Conservation (phyloP, 2,113 vertebrate species). For the Podarcis cretensis region DNA sequence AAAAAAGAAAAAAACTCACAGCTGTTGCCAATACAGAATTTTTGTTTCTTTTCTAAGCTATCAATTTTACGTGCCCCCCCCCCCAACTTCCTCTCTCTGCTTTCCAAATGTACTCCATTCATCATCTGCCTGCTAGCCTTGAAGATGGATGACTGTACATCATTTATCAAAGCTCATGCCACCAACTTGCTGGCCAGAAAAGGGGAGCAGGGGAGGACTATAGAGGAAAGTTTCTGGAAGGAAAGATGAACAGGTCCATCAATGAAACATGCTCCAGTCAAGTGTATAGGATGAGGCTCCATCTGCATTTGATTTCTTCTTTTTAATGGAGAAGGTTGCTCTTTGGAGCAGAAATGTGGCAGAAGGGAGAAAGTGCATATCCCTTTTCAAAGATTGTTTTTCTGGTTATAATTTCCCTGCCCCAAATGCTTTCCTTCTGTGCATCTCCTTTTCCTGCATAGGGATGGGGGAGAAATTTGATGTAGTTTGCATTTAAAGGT, state of each 20-base stretch:
- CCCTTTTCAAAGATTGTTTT: not conserved
- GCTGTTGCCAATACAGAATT: not conserved
- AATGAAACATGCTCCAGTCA: not conserved
- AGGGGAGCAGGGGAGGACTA: conserved; percentile 33
- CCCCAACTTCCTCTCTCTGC: conserved; percentile 1
- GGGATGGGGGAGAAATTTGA: too few relatives aligned
- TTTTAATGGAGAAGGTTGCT: not conserved
- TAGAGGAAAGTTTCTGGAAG: conserved; percentile 2
- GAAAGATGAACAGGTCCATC: not conserved
- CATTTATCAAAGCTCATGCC: conserved; percentile 51
- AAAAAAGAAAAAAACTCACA: not conserved
- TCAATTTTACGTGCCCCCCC: conserved; percentile 45
- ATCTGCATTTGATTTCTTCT: not conserved
- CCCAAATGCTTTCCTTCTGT: not conserved
- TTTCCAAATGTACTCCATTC: conserved; percentile 56
- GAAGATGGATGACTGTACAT: conserved; percentile 55
- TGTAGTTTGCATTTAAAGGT: too few relatives aligned
- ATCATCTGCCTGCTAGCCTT: conserved; percentile 30
- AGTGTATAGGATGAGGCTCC: not conserved
- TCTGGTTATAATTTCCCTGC: not conserved
- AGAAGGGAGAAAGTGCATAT: not conserved
- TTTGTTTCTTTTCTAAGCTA: conserved; percentile 20
- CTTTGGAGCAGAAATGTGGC: not conserved
- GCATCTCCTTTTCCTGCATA: too few relatives aligned
- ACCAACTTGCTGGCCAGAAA: conserved; percentile 33